Evolutionary conservation across 1,140 invertebrate genomes (phyloP).

Genomic region (Lamellibrachia luymesi): DNA sequence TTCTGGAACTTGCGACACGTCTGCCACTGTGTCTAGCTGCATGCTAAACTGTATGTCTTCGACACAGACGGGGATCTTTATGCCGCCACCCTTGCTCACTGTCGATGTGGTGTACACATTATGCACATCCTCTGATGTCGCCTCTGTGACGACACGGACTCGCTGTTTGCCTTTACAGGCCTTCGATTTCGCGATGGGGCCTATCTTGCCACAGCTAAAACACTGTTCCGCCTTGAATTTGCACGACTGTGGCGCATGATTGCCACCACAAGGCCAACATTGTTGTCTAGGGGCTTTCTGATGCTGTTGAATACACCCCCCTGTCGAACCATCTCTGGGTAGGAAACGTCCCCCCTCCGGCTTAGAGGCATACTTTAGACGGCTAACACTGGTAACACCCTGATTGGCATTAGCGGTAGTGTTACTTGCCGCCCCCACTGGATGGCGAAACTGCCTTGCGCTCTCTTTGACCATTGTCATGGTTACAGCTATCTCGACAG

Average conservation of each 20-base stretch:
- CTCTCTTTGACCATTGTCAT: too few species aligned
- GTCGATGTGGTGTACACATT: not conserved
- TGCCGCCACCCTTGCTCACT: not conserved
- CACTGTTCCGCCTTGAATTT: not conserved
- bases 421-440: too few species aligned
- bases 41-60: not conserved
- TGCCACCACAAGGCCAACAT: not conserved
- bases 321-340: too few species aligned
- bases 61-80: not conserved
- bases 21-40: not conserved
- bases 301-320: not conserved
- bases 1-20: not conserved
- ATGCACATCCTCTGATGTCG: not conserved
- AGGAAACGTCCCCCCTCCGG: too few species aligned
- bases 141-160: not conserved
- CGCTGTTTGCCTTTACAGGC: not conserved
- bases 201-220: not conserved
- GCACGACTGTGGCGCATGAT: not conserved
- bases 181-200: not conserved
- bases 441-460: too few species aligned
- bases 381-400: too few species aligned
- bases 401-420: too few species aligned
- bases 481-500: too few species aligned
- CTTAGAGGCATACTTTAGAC: too few species aligned
- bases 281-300: not conserved